phyloP scores from a whole-genome alignment of 2,888 invertebrate species.

The Lasioglossum zephyrum region DNA sequence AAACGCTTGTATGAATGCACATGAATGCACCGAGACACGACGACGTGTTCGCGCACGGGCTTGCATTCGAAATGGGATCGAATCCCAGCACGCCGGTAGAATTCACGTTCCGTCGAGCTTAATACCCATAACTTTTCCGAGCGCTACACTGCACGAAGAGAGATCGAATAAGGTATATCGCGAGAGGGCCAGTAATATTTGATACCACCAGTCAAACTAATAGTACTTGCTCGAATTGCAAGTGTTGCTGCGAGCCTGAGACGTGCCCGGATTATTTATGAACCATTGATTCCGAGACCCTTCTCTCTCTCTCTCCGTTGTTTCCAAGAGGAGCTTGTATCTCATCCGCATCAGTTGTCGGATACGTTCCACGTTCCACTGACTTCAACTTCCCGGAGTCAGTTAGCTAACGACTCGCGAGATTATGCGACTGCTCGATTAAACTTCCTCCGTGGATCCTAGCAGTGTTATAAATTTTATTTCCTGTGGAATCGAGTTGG shows the following conservation, averaged over 20 bases:
- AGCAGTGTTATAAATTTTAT: neutral
- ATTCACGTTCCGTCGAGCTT: slow-evolving; percentile 34
- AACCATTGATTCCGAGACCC: slow-evolving; percentile 4
- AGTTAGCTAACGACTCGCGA: neutral
- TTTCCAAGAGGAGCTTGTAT: neutral
- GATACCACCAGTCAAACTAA: slow-evolving; percentile 30
- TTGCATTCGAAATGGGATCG: slow-evolving; percentile 52
- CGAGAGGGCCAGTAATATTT: slow-evolving; percentile 20
- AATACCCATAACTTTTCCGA: slow-evolving; percentile 39
- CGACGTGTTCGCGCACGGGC: slow-evolving; percentile 29
- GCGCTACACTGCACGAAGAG: neutral
- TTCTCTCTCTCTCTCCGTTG: neutral
- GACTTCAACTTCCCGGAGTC: neutral
- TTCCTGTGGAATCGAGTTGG: neutral
- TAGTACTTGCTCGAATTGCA: slow-evolving; percentile 7
- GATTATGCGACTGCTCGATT: neutral
- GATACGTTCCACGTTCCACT: neutral
- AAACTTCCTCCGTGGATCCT: neutral
- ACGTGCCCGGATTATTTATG: slow-evolving; percentile 25
- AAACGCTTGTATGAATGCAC: slow-evolving; percentile 35
- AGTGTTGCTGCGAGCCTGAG: neutral
- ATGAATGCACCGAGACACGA: slow-evolving; percentile 17
- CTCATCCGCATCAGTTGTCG: neutral
- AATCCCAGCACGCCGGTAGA: slow-evolving; percentile 13
- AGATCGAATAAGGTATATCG: neutral